phyloP scores from a whole-genome alignment of 2,888 invertebrate genomes.

The Lamellibrachia columna region DNA sequence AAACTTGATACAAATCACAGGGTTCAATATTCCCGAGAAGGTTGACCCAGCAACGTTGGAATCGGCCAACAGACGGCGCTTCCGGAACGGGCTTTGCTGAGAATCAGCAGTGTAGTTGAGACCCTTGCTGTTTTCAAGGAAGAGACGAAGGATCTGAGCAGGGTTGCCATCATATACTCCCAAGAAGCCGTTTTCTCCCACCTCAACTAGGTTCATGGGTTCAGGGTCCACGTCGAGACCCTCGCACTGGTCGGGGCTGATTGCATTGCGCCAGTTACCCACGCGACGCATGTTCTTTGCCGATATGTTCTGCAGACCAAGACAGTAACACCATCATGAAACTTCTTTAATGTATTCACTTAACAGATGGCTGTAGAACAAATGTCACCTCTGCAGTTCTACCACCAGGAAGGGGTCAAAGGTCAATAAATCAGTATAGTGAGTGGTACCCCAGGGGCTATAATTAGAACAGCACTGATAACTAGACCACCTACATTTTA shows the following conservation, averaged over 20 bases:
- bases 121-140: conserved; percentile 52
- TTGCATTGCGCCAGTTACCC: conserved; percentile 51
- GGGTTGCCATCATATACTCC: conserved; percentile 57
- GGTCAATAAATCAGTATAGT: no score
- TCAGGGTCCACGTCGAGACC: conserved; percentile 28
- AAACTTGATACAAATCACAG: conserved; percentile 55
- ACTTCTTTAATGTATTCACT: no score
- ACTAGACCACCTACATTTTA: no score
- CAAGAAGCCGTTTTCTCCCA: conserved; percentile 50
- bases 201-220: conserved; percentile 46
- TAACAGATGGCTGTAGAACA: no score
- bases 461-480: no score
- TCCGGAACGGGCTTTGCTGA: not conserved
- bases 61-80: conserved; percentile 52
- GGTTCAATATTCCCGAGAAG: conserved; percentile 57
- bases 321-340: not conserved
- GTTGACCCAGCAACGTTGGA: conserved; percentile 45
- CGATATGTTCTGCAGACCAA: not conserved
- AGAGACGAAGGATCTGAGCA: conserved; percentile 39
- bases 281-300: conserved; percentile 43
- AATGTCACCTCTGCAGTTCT: no score
- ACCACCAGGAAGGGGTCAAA: no score
- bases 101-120: conserved; percentile 18
- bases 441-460: no score
- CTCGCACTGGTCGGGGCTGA: conserved; percentile 51